Evolutionary conservation across 2,888 invertebrate genomes (phyloP), one percentile per base, ranked within the genome.

Genomic region (Apoda limacodes): DNA sequence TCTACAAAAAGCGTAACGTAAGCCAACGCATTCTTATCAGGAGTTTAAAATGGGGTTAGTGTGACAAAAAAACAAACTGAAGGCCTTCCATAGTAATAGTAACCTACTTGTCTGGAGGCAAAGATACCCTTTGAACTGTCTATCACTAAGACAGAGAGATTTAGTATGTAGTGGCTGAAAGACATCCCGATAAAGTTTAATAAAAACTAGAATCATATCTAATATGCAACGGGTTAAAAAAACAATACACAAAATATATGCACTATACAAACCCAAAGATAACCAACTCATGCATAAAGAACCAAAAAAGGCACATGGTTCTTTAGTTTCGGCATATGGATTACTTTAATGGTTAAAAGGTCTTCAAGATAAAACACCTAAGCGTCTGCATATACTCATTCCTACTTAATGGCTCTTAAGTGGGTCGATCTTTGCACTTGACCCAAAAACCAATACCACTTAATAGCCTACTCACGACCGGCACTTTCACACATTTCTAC

Each of bases 101-200:
- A 61, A 66, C 69, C 68, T 59, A 68, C 56, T 66, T 65, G 60
- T 56, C 50, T 53, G 51, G 54, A 43, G 52, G 52, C 43, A n/a
- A 39, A 46, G 72, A 74, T 74, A 72, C 60, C 68, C 69, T 60
- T 60, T 70, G 69, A 72, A 65, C 72, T 52, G 47, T 45, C 63
- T 66, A 65, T 67, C 68, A n/a, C n/a, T n/a, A n/a, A n/a, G n/a
- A n/a, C n/a, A n/a, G n/a, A n/a, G n/a, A n/a, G n/a, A n/a, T n/a
- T n/a, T n/a, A n/a, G n/a, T n/a, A n/a, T n/a, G n/a, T n/a, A n/a
- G n/a, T n/a, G n/a, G n/a, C n/a, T n/a, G n/a, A n/a, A n/a, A n/a
- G n/a, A n/a, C n/a, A n/a, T n/a, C n/a, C n/a, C n/a, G n/a, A n/a
- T n/a, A n/a, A n/a, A n/a, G n/a, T n/a, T n/a, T n/a, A n/a, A n/a